phyloP scores from a whole-genome alignment of 2,888 invertebrate species.

The Branchellion lobata region DNA sequence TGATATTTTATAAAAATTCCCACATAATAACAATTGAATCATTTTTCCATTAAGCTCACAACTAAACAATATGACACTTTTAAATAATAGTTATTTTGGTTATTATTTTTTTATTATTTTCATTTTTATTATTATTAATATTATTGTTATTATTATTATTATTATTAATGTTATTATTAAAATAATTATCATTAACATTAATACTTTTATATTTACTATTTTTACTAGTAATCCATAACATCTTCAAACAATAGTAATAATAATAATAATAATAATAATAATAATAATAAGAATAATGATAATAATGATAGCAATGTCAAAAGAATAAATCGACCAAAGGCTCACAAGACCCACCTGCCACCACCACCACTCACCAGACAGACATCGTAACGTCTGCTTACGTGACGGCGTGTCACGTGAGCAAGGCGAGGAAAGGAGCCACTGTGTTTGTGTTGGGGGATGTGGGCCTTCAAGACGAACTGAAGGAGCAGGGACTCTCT shows the following conservation, averaged over 20 bases:
- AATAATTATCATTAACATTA: not conserved
- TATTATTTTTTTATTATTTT: too few relatives aligned
- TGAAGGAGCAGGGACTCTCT: not conserved
- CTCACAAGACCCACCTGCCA: too few relatives aligned
- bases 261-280: slow-evolving; percentile 1
- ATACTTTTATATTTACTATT: not conserved
- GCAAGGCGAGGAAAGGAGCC: not conserved
- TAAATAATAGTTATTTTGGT: too few relatives aligned
- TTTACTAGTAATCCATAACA: not conserved
- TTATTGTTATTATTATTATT: not conserved
- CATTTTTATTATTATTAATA: not conserved
- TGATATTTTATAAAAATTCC: too few relatives aligned
- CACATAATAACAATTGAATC: too few relatives aligned
- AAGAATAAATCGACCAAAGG: too few relatives aligned
- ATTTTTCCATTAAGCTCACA: too few relatives aligned
- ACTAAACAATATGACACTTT: too few relatives aligned
- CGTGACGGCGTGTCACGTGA: not conserved
- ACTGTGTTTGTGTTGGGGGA: slow-evolving; percentile 5
- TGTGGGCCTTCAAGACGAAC: not conserved
- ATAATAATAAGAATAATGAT: not conserved
- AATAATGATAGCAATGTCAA: not conserved
- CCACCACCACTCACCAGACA: not conserved
- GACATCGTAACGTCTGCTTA: not conserved
- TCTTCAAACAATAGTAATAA: not conserved
- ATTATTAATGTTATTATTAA: not conserved